Conservation (phyloP, 2,113 vertebrate species). For the Struthio camelus region DNA sequence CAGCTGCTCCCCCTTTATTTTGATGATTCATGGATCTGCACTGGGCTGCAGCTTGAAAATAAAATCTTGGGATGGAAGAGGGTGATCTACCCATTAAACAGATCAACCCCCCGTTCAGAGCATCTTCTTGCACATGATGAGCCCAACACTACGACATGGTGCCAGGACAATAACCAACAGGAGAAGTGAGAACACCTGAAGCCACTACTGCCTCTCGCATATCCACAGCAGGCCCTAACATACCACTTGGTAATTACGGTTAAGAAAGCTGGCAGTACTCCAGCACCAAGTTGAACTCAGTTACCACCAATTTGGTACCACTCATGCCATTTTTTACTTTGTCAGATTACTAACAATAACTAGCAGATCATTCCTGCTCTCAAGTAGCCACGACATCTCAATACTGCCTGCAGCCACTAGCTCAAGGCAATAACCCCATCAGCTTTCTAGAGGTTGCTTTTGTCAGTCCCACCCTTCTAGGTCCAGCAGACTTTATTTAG, state of each 20-base stretch:
- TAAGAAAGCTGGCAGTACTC: not conserved
- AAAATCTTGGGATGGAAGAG: not conserved
- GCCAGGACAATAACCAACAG: not conserved
- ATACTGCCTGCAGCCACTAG: not conserved
- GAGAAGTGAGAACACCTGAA: not conserved
- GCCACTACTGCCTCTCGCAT: not conserved
- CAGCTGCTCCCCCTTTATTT: not conserved
- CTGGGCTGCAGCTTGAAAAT: not conserved
- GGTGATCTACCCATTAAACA: not conserved
- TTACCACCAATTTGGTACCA: not conserved
- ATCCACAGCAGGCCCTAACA: not conserved
- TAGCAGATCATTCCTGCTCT: no score
- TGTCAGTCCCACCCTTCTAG: not conserved
- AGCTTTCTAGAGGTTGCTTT: not conserved
- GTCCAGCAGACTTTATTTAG: not conserved
- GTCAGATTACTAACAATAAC: not conserved
- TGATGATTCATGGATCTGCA: not conserved
- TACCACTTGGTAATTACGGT: not conserved
- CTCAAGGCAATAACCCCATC: not conserved
- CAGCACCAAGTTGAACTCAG: rapidly evolving
- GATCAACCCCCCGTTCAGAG: not conserved
- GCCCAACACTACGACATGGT: not conserved
- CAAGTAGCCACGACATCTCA: not conserved
- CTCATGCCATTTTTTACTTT: not conserved
- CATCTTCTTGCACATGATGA: not conserved